Conservation (phyloP, 2,888 invertebrate genomes). For the Stenurella melanura region DNA sequence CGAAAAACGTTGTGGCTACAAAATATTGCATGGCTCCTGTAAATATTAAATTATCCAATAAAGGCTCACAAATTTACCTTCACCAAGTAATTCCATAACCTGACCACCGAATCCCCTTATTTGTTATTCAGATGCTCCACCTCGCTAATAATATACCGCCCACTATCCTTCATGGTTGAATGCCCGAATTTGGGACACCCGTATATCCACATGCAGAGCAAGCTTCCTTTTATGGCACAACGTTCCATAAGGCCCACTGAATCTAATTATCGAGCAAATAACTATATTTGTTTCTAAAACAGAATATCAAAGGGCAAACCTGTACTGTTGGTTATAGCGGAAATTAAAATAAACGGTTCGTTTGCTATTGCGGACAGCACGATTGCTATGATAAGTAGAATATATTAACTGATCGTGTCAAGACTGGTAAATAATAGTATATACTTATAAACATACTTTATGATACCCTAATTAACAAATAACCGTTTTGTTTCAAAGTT, state of each 20-base stretch:
- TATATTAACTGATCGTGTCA: conserved; percentile 43
- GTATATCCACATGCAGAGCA: background rate
- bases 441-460: background rate
- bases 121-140: no score
- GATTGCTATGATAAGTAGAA: conserved; percentile 42
- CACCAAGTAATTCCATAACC: no score
- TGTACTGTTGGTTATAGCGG: conserved; percentile 39
- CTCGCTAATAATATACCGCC: no score
- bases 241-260: background rate
- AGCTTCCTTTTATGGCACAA: background rate
- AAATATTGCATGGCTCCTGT: no score
- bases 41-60: no score
- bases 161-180: no score
- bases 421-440: conserved; percentile 12
- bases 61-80: no score
- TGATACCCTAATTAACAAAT: conserved; percentile 3
- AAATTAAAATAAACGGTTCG: conserved; percentile 59
- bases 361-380: conserved; percentile 57
- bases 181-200: no score
- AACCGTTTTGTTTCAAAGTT: background rate
- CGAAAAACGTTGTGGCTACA: no score
- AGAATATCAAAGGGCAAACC: conserved; percentile 22
- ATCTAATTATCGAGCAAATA: conserved; percentile 9
- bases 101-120: no score
- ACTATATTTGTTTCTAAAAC: conserved; percentile 8